Evolutionary conservation across 1,140 invertebrate species (phyloP), one percentile per base, ranked within the genome.

Genomic region (Neodiprion pinetum): DNA sequence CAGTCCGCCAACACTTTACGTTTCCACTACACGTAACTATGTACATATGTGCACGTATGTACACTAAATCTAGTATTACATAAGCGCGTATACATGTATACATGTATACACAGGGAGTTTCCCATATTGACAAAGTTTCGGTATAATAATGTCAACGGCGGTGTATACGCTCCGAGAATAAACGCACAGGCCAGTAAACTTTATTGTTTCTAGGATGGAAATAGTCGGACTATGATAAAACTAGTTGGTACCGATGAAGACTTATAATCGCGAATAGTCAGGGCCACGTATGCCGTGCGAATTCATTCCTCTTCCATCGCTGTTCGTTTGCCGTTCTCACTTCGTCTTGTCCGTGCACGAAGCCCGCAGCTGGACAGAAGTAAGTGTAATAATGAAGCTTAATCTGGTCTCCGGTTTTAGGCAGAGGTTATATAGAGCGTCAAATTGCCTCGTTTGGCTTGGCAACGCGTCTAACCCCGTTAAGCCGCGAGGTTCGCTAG

Each of bases 61-160:
- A 40, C 28, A 40, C 53, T 61, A 14, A 61, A 61, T 61, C 4
- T 7, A 61, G 53, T 61, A 61, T 61, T 61, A 61, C 53, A 12
- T 17, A 17, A 40, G 11, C 28, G 28, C 28, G 53, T 61, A 61
- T 17, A 17, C n/a, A 61, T 61, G n/a, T 53, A 53, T n/a, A 14
- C 50, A 53, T 53, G 9, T 61, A 61, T 61, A 14, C n/a, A 61
- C 53, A 61, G 11, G n/a, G 11, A 61, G 53, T 61, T 61, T 61
- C 53, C 53, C 53, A 61, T 61, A 61, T 61, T 61, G 53, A 61
- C 53, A 61, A 61, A 61, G 53, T 61, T 61, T 61, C n/a, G 53
- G 4, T 61, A 40, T 40, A 61, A 61, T 17, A 61, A 14, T 61
- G 53, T 40, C 28, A 40, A 12, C 53, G n/a, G 53, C 53, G 53